Base-by-base conservation (phyloP, 2,797 vertebrate genomes). In the Enteromius argenteus region DNA sequence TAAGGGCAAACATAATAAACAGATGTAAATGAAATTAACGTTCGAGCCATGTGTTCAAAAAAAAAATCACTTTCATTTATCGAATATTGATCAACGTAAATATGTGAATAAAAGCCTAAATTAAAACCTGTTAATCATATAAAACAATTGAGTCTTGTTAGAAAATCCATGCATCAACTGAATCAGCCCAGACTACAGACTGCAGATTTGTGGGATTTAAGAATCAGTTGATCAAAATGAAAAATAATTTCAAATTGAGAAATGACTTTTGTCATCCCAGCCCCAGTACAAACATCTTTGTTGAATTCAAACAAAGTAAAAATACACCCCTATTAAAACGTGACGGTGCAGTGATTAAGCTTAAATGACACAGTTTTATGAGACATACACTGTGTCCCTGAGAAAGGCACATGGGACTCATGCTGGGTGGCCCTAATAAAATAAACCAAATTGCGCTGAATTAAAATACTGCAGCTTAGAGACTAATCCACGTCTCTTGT, bases 401-500 rank as follows among this genome's bases (percentile, higher is more conserved):
- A 64, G 17, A 78, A 64, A 64, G 39, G 37, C 76, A 64, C 58
- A 0, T 9, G 27, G 39, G 39, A 32, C 76, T 21, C 56, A 0
- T 4, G 17, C 8, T 21, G 58, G 75, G 17, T 64, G 76, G 39
- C 39, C 58, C 27, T 32, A 64, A 78, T 78, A 66, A 64, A 64
- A 64, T 46, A 76, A 37, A 60, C 35, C 53, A 42, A 76, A 60
- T n/a, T 19, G 30, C 32, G 15, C 6, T 14, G 32, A 76, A 37
- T 51, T 35, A n/a, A 79, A 67, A 79, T 23, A 67, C 62, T 53
- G 64, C 44, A 46, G 39, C 42, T 21, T 46, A 64, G 42, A 42
- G 39, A 46, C 58, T 64, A 21, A 78, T 78, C 46, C 27, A 80
- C 17, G 8, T 53, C 80, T 81, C 27, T 62, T 82, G 35, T 62